phyloP scores from a whole-genome alignment of 53 echinoderm and acorn worm species.

The Hippasteria phrygiana region DNA sequence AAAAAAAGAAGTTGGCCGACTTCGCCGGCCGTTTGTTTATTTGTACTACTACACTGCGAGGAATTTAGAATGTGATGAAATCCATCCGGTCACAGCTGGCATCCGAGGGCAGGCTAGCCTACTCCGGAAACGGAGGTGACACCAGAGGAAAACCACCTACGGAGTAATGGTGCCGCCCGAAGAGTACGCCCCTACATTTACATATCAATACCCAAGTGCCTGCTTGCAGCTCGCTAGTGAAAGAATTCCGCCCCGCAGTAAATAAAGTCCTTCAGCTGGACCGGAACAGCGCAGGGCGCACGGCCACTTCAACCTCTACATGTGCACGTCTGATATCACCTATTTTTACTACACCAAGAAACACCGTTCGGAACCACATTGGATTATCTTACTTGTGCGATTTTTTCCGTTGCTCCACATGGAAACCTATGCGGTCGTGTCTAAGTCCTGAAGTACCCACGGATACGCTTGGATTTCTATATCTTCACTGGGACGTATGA shows the following conservation, averaged over 20 bases:
- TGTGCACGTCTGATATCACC: background rate
- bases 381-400: slow-evolving; percentile 32
- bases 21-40: slow-evolving; percentile 64
- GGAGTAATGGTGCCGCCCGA: slow-evolving; percentile 54
- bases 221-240: slow-evolving; percentile 53
- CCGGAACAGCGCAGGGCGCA: slow-evolving; percentile 42
- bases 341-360: background rate
- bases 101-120: slow-evolving; percentile 31
- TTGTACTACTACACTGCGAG: slow-evolving; percentile 63
- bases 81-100: slow-evolving; percentile 61
- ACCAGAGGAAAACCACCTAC: slow-evolving; percentile 48
- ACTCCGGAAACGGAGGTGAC: slow-evolving; percentile 65
- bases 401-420: slow-evolving; percentile 6
- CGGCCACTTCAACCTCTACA: slow-evolving; percentile 15
- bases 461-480: slow-evolving; percentile 50
- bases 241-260: slow-evolving; percentile 65
- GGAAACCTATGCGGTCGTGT: slow-evolving; percentile 30
- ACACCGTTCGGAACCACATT: background rate
- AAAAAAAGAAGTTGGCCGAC: slow-evolving; percentile 50
- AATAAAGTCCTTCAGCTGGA: slow-evolving; percentile 53
- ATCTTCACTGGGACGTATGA: slow-evolving; percentile 31
- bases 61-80: slow-evolving; percentile 69
- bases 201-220: slow-evolving; percentile 64
- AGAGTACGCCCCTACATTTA: slow-evolving; percentile 67
- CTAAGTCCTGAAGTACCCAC: background rate